Percentiles rank a stretch among this genome's conserved stretches.
Conservation (phyloP, 2,113 vertebrate genomes). For the Aphelocoma coerulescens region DNA sequence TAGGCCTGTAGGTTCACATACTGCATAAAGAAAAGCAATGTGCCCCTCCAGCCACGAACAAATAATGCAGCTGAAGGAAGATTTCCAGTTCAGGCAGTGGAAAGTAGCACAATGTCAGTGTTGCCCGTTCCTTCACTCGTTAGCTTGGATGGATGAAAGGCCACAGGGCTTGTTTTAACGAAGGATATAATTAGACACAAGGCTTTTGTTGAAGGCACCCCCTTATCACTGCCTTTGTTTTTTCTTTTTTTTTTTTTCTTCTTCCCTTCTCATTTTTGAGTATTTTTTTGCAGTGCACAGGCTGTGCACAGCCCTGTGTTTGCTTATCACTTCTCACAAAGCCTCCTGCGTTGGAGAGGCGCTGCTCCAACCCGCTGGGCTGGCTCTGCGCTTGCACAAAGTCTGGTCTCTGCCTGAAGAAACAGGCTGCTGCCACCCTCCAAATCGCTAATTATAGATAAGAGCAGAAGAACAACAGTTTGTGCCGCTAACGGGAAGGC, state of each 20-base stretch:
- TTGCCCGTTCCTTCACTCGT: background rate
- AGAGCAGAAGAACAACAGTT: background rate
- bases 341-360: background rate
- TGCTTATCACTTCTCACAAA: background rate
- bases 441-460: constrained; percentile 28
- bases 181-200: background rate
- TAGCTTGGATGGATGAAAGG: background rate
- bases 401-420: background rate
- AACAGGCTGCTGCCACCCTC: background rate
- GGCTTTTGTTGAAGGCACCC: background rate
- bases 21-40: background rate
- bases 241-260: background rate
- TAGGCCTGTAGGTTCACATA: background rate
- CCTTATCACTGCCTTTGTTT: background rate
- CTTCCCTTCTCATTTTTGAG: background rate
- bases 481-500: background rate
- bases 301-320: background rate
- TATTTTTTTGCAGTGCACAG: background rate
- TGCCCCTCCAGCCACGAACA: background rate
- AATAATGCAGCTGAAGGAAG: background rate
- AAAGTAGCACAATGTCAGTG: background rate
- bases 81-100: background rate
- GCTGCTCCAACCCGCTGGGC: background rate
- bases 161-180: background rate
- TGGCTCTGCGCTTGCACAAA: background rate